These are phyloP conservation scores for Microdon myrmicae DNA, from an alignment of 2,888 invertebrate species.

Conservation along the genomic window DNA sequence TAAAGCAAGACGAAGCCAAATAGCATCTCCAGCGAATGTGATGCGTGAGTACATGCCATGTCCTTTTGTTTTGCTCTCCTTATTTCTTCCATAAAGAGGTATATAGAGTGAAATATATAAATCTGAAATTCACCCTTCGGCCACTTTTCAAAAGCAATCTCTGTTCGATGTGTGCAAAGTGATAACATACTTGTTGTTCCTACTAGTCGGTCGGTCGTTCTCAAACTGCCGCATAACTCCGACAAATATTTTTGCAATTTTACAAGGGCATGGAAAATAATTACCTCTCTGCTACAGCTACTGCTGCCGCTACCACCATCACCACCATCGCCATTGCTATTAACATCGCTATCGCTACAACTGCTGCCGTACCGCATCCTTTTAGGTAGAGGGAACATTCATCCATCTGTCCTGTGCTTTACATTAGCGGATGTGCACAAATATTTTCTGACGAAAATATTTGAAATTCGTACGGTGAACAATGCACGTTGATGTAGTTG, in stretches of 20 bases:
- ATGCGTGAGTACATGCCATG: conserved; percentile 21
- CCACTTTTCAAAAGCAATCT: conserved; percentile 30
- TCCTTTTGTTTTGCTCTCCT: conserved; percentile 17
- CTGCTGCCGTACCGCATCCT: too few species aligned
- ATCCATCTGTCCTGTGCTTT: conserved; percentile 20
- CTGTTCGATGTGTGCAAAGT: conserved; percentile 30
- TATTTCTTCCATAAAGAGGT: too few species aligned
- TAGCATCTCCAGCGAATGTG: not conserved
- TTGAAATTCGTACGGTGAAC: conserved; percentile 44
- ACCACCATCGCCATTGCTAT: too few species aligned
- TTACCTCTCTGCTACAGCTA: conserved; percentile 35
- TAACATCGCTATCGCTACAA: too few species aligned
- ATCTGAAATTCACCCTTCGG: not conserved
- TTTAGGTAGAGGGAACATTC: conserved; percentile 7
- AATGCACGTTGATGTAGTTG: conserved; percentile 43
- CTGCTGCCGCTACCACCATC: conserved; percentile 3
- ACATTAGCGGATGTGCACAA: conserved; percentile 44
- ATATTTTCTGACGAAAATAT: conserved; percentile 50
- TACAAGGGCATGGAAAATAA: conserved; percentile 50
- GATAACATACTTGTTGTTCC: conserved; percentile 23
- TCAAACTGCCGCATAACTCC: conserved; percentile 41
- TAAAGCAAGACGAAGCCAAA: conserved; percentile 11
- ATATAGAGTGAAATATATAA: too few species aligned
- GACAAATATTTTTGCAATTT: conserved; percentile 45
- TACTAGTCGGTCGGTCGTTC: conserved; percentile 8